phyloP scores from a whole-genome alignment of 2,113 vertebrate species.

The Protobothrops mucrosquamatus region DNA sequence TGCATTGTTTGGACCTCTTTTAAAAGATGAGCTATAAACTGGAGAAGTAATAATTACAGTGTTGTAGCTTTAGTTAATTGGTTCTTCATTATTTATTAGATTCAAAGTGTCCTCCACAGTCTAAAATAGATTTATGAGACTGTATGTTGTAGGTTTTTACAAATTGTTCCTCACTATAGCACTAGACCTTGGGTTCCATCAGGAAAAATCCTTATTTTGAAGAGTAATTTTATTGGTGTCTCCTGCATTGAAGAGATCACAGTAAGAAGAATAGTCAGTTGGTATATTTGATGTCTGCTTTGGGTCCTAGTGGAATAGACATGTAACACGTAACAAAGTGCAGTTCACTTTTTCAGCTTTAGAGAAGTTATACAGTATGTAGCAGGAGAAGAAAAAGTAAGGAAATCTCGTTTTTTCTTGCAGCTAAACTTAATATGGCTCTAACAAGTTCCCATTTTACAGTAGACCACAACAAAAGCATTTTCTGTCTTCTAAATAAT shows the following conservation, averaged over 20 bases:
- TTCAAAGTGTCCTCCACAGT: not conserved
- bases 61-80: not conserved
- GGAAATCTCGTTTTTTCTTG: not conserved
- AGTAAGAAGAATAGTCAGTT: not conserved
- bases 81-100: not conserved
- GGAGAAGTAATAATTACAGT: not conserved
- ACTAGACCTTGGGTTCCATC: not conserved
- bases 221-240: not conserved
- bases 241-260: not conserved
- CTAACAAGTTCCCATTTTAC: not conserved
- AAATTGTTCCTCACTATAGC: not conserved
- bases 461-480: not conserved
- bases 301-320: not conserved
- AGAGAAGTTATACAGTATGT: not conserved
- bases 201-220: not conserved
- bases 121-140: not conserved
- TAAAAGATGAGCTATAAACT: not conserved
- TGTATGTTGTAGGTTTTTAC: not conserved
- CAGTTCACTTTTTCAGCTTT: not conserved
- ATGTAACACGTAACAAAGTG: conserved; percentile 1
- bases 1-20: not conserved
- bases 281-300: not conserved
- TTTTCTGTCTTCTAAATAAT: conserved; percentile 11
- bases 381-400: not conserved
- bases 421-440: not conserved